Evolutionary conservation across 2,113 vertebrate species (phyloP).

Genomic region (Elgaria multicarinata): DNA sequence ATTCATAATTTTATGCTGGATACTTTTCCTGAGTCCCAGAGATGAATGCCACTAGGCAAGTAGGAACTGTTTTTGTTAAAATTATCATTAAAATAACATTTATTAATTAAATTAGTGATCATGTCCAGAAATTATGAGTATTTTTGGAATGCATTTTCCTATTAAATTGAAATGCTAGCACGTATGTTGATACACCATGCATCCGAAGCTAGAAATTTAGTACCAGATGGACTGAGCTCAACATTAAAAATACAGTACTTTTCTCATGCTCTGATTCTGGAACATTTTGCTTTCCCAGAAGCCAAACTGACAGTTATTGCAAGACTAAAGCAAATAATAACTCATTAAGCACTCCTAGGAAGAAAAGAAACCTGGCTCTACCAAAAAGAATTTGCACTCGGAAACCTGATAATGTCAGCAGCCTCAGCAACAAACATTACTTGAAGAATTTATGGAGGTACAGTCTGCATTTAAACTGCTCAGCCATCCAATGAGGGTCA

Average conservation of each 20-base stretch:
- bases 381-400: constrained; percentile 60
- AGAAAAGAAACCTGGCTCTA: constrained; percentile 65
- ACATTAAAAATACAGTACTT: constrained; percentile 49
- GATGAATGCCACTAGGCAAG: not conserved
- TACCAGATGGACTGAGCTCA: constrained; percentile 31
- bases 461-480: not conserved
- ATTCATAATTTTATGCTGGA: not conserved
- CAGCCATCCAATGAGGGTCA: constrained; percentile 7
- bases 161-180: constrained; percentile 20
- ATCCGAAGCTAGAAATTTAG: constrained; percentile 38
- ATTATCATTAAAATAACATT: not conserved
- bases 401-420: constrained; percentile 74
- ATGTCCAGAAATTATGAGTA: not conserved
- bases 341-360: constrained; percentile 66
- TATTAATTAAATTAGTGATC: not conserved
- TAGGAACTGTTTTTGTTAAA: not conserved
- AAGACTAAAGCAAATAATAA: constrained; percentile 71
- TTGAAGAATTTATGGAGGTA: constrained; percentile 45
- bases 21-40: not conserved
- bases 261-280: constrained; percentile 39
- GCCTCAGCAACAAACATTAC: constrained; percentile 53
- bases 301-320: constrained; percentile 48
- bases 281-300: constrained; percentile 53
- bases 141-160: not conserved
- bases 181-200: not conserved